Conservation (phyloP, 1,140 invertebrate species). For the Brachionus manjavacas region DNA sequence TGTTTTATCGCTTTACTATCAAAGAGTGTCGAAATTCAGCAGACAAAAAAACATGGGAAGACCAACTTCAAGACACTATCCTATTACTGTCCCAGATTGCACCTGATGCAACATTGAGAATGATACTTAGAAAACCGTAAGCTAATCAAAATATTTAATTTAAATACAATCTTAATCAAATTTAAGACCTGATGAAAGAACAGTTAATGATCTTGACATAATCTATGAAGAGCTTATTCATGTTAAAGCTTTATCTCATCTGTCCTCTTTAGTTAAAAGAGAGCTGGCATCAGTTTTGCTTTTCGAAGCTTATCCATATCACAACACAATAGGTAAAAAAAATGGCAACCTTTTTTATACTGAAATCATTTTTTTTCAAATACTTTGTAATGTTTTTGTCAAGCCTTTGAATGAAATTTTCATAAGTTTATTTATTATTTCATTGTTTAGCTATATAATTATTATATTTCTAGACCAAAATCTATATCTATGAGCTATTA, state of each 20-base stretch:
- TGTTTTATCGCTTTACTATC: conserved; percentile 73
- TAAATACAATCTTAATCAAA: conserved; percentile 44
- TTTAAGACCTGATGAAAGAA: conserved; percentile 68
- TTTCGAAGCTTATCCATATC: conserved; percentile 76
- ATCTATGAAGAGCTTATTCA: conserved; percentile 79
- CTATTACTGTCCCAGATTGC: conserved; percentile 66
- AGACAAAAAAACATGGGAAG: conserved; percentile 50
- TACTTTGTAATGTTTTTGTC: too few relatives aligned
- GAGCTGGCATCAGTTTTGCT: conserved; percentile 74
- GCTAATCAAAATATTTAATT: conserved; percentile 47
- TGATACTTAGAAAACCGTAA: conserved; percentile 76
- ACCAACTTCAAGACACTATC: conserved; percentile 66
- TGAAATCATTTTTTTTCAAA: too few relatives aligned
- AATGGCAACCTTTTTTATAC: too few relatives aligned
- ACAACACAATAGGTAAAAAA: conserved; percentile 60
- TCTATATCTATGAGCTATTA: too few relatives aligned
- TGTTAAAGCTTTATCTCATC: conserved; percentile 73
- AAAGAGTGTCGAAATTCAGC: conserved; percentile 59
- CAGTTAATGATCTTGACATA: conserved; percentile 72
- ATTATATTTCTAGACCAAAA: too few relatives aligned
- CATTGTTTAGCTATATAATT: too few relatives aligned
- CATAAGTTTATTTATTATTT: too few relatives aligned
- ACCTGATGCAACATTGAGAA: conserved; percentile 70
- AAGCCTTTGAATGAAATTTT: too few relatives aligned
- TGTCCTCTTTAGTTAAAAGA: conserved; percentile 76